Evolutionary conservation across 2,888 invertebrate genomes (phyloP).

Genomic region (Mellilla xanthometata): DNA sequence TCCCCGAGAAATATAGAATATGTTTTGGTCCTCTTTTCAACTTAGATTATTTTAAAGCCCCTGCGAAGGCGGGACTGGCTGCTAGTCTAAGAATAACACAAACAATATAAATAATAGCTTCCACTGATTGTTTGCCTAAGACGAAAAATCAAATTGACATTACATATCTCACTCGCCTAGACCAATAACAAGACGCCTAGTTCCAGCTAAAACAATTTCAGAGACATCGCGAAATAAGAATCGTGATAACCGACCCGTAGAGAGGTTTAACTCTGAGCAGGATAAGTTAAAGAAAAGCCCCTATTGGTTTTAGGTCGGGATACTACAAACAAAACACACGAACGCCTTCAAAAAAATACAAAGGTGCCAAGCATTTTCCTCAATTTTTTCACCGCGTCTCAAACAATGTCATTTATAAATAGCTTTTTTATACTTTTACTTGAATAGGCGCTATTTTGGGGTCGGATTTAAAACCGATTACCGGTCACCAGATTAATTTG

Average conservation of each 20-base stretch:
- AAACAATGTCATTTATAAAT: constrained; percentile 13
- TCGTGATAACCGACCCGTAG: constrained; percentile 10
- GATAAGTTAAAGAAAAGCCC: constrained; percentile 6
- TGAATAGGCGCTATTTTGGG: constrained; percentile 1
- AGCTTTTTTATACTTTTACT: constrained; percentile 14
- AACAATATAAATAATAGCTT: too few relatives aligned
- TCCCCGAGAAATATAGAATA: too few relatives aligned
- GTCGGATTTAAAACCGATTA: constrained; percentile 9
- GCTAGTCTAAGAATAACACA: too few relatives aligned
- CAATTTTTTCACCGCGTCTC: not conserved
- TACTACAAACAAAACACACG: constrained; percentile 7
- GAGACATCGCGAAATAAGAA: constrained; percentile 2
- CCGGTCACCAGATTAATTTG: not conserved
- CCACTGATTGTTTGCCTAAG: too few relatives aligned
- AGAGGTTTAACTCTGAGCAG: constrained; percentile 9
- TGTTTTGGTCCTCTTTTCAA: too few relatives aligned
- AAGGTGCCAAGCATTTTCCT: not conserved
- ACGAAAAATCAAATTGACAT: too few relatives aligned
- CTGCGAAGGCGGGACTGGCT: too few relatives aligned
- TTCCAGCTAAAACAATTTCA: too few relatives aligned
- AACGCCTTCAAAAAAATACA: too few relatives aligned
- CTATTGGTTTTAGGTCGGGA: not conserved
- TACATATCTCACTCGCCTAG: too few relatives aligned
- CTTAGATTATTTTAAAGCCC: too few relatives aligned
- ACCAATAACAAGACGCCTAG: too few relatives aligned